phyloP scores from a whole-genome alignment of 2,113 vertebrate genomes.

The Epinephelus cyanopodus region DNA sequence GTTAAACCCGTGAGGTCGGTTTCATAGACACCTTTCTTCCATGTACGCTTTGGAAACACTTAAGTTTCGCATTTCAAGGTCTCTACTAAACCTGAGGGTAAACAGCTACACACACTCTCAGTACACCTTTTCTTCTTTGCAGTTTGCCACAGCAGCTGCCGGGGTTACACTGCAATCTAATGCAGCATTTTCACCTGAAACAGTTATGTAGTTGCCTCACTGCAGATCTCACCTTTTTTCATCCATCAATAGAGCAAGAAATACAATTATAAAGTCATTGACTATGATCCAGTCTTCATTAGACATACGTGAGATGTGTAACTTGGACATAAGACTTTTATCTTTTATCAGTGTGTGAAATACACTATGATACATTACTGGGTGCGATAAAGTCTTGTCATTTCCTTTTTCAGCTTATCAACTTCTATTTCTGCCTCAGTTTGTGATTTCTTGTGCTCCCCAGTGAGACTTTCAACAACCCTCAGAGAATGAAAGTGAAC shows the following conservation, averaged over 20 bases:
- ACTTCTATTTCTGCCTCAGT: neutral
- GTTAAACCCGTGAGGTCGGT: conserved; percentile 42
- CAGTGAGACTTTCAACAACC: conserved; percentile 6
- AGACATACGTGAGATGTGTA: neutral
- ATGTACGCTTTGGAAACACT: conserved; percentile 52
- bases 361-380: neutral
- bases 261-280: conserved; percentile 2
- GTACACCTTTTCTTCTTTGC: conserved; percentile 28
- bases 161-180: conserved; percentile 11
- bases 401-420: neutral
- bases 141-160: conserved; percentile 35
- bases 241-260: neutral
- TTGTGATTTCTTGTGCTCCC: neutral
- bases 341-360: neutral
- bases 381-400: neutral
- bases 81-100: conserved; percentile 50
- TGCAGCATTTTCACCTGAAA: neutral
- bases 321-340: neutral
- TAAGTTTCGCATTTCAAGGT: conserved; percentile 40
- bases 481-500: conserved; percentile 12
- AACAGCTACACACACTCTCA: conserved; percentile 29
- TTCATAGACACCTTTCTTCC: conserved; percentile 36
- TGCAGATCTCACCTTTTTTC: neutral
- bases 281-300: neutral
- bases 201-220: conserved; percentile 5